These are phyloP conservation scores for Etheostoma spectabile DNA, from an alignment of 2,113 vertebrate species.

Conservation along the genomic window DNA sequence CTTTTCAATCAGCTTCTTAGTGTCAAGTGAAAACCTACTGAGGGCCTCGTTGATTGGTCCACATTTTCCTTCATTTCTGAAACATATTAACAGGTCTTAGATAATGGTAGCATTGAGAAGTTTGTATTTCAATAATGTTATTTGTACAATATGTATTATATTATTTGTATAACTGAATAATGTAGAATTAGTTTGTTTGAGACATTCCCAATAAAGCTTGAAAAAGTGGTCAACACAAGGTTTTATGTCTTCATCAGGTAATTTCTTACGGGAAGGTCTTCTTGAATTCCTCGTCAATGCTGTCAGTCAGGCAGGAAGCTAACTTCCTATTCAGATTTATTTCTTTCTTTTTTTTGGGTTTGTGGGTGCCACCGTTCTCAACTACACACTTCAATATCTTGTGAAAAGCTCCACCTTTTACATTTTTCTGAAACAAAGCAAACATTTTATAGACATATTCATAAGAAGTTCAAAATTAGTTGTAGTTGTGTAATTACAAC, in stretches of 20 bases:
- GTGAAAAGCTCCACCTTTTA: background rate
- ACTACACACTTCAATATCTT: slow-evolving; percentile 2
- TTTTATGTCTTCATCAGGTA: background rate
- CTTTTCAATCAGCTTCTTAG: background rate
- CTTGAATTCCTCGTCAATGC: slow-evolving; percentile 63
- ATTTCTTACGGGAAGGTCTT: slow-evolving; percentile 62
- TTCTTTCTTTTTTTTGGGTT: background rate
- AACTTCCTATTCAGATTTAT: slow-evolving; percentile 46
- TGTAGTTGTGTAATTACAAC: background rate
- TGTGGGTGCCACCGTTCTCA: slow-evolving; percentile 17
- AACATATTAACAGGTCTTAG: background rate
- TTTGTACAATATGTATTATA: background rate
- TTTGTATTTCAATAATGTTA: background rate
- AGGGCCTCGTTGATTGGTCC: slow-evolving; percentile 38
- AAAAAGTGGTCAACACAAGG: background rate
- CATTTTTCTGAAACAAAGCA: background rate
- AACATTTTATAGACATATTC: background rate
- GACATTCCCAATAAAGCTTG: background rate
- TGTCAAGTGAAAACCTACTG: slow-evolving; percentile 41
- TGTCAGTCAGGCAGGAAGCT: slow-evolving; percentile 33
- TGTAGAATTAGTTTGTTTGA: background rate
- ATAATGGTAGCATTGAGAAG: background rate
- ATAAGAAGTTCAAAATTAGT: background rate
- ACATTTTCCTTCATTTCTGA: slow-evolving; percentile 46
- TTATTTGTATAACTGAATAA: background rate